phyloP scores from a whole-genome alignment of 1,140 invertebrate species.

The Pachyrhynchus sulphureomaculatus region DNA sequence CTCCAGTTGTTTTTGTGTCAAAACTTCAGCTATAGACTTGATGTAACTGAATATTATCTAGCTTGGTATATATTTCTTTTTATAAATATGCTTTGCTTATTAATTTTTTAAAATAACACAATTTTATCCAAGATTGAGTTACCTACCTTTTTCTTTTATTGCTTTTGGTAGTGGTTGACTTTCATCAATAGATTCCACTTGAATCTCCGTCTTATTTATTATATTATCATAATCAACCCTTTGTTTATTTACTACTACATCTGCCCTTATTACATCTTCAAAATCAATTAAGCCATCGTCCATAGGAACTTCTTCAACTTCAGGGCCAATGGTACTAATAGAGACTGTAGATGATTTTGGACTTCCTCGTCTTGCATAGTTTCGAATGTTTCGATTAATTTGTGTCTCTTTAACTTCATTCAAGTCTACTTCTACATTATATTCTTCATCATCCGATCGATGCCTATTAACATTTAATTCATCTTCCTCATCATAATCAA shows the following conservation, averaged over 20 bases:
- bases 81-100: too few species aligned
- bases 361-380: background rate
- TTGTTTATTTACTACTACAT: conserved; percentile 40
- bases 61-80: too few species aligned
- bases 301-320: conserved; percentile 17
- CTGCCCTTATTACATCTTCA: conserved; percentile 42
- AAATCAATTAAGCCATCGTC: conserved; percentile 38
- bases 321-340: conserved; percentile 10
- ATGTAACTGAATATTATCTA: too few species aligned
- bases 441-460: conserved; percentile 38
- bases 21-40: too few species aligned
- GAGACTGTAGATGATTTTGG: background rate
- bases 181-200: conserved; percentile 15
- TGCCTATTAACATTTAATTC: conserved; percentile 9
- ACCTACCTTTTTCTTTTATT: conserved; percentile 8
- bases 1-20: too few species aligned
- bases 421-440: conserved; percentile 18
- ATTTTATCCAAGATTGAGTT: too few species aligned
- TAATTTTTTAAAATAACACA: too few species aligned
- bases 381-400: background rate
- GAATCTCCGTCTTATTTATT: conserved; percentile 38
- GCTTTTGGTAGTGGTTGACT: background rate
- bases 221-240: conserved; percentile 39
- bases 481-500: conserved; percentile 39
- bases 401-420: conserved; percentile 9